Percentiles rank a stretch among this genome's conserved stretches.
phyloP scores from a whole-genome alignment of 2,797 vertebrate genomes.

The Meda fulgida region DNA sequence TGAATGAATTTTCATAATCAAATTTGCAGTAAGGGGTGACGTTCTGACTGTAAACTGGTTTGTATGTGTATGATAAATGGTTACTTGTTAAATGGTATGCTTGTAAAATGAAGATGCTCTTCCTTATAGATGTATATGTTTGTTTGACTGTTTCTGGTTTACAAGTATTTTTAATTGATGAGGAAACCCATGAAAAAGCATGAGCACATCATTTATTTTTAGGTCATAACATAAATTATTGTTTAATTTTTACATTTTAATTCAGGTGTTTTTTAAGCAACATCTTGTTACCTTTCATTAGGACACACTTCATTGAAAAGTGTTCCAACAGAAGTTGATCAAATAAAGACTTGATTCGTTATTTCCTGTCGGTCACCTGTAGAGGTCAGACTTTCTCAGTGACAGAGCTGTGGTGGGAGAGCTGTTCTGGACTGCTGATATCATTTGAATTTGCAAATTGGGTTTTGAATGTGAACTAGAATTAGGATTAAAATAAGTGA shows the following conservation, averaged over 20 bases:
- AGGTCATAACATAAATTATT: not conserved
- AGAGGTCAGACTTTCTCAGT: constrained; percentile 68
- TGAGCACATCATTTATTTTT: not conserved
- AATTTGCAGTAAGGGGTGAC: constrained; percentile 41
- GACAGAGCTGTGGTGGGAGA: not conserved
- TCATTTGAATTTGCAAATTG: not conserved
- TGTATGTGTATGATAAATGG: constrained; percentile 6
- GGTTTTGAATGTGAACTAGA: not conserved
- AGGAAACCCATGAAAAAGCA: not conserved
- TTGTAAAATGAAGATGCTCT: not conserved
- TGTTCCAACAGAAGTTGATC: not conserved
- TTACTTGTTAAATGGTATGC: not conserved
- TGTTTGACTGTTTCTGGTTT: not conserved
- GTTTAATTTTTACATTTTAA: too few species aligned
- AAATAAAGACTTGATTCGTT: not conserved
- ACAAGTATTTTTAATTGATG: not conserved
- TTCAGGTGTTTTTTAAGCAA: not conserved
- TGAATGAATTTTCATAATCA: constrained; percentile 59
- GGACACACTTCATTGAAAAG: not conserved
- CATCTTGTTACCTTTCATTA: not conserved
- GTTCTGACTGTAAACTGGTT: constrained; percentile 6
- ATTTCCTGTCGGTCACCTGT: constrained; percentile 51
- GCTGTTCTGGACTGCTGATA: not conserved
- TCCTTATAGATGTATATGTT: not conserved
- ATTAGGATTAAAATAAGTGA: too few species aligned